Conservation (phyloP, 2,888 invertebrate genomes). For the Steinernema hermaphroditum region DNA sequence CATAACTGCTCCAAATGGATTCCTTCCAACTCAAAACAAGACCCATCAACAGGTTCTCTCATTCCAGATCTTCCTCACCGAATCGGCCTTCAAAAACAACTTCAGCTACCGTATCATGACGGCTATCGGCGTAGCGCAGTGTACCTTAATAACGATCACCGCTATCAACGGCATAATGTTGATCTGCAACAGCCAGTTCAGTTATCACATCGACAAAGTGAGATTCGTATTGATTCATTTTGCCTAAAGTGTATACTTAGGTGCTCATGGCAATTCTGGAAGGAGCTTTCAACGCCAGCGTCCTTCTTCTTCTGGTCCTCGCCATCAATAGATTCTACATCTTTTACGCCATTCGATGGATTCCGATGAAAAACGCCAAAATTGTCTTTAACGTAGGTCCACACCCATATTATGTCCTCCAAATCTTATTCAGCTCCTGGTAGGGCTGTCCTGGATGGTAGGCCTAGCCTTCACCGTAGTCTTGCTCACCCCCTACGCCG, state of each 20-base stretch:
- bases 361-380: background rate
- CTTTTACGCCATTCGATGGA: conserved; percentile 1
- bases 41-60: too few species aligned
- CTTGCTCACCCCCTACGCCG: background rate
- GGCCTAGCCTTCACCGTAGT: background rate
- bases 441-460: background rate
- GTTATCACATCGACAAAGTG: background rate
- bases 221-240: too few species aligned
- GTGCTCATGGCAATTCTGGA: background rate
- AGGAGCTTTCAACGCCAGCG: background rate
- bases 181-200: background rate
- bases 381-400: background rate
- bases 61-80: background rate
- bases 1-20: too few species aligned
- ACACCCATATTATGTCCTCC: too few species aligned
- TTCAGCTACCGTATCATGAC: conserved; percentile 26
- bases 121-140: background rate
- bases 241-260: too few species aligned
- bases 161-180: background rate
- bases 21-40: too few species aligned
- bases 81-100: background rate
- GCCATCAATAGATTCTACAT: conserved; percentile 15
- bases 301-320: background rate
- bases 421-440: background rate
- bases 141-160: background rate